A percentile compares a stretch with the other conserved stretches of the same genome.
Evolutionary conservation across 2,888 invertebrate species (phyloP).

Genomic region (Netelia fuscicornis): DNA sequence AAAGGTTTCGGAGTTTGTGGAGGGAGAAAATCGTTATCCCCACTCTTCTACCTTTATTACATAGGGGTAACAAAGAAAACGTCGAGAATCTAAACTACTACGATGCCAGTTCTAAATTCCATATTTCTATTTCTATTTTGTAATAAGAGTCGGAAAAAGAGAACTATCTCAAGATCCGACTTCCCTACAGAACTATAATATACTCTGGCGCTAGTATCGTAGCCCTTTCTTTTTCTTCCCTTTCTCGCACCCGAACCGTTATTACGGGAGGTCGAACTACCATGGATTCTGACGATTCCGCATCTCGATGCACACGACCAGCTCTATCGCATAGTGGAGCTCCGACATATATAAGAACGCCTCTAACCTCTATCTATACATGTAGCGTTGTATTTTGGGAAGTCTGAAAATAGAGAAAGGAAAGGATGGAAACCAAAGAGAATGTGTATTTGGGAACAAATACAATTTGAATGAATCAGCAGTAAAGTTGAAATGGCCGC

Average conservation of each 20-base stretch:
- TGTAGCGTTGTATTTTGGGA: neutral
- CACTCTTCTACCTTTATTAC: neutral
- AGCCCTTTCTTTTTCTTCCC: slow-evolving; percentile 6
- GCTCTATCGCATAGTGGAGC: neutral
- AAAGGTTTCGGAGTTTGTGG: slow-evolving; percentile 44
- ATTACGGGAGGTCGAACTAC: slow-evolving; percentile 36
- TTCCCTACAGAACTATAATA: slow-evolving; percentile 32
- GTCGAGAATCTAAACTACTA: slow-evolving; percentile 19
- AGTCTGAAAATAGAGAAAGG: slow-evolving; percentile 10
- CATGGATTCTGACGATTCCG: slow-evolving; percentile 33
- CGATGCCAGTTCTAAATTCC: neutral
- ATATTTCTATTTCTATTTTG: slow-evolving; percentile 31
- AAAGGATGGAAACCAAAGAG: slow-evolving; percentile 68
- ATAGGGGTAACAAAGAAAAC: slow-evolving; percentile 16
- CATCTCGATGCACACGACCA: slow-evolving; percentile 18
- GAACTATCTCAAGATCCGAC: slow-evolving; percentile 9
- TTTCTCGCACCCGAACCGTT: slow-evolving; percentile 23
- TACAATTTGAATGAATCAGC: slow-evolving; percentile 84
- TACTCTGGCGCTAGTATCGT: neutral
- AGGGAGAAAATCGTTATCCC: neutral
- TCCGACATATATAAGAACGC: too few species aligned
- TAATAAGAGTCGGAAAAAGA: slow-evolving; percentile 35
- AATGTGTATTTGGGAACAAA: slow-evolving; percentile 82
- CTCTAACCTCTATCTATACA: neutral
- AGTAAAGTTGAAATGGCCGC: slow-evolving; percentile 81